phyloP scores from a whole-genome alignment of 2,888 invertebrate genomes.

The Pristionchus fissidentatus region DNA sequence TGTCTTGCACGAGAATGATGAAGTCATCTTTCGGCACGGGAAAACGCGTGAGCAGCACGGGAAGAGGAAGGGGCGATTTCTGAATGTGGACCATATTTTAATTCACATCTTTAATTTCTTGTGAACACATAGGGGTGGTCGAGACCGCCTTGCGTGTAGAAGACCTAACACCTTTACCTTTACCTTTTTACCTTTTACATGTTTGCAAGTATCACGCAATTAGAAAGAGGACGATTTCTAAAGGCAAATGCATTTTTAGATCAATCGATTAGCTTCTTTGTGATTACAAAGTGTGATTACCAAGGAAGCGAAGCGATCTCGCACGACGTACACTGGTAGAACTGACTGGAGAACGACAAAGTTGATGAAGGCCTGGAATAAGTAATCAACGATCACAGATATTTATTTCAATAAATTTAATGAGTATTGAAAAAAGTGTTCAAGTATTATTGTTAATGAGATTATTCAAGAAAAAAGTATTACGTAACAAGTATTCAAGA shows the following conservation, averaged over 20 bases:
- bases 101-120: too few species aligned
- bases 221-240: too few species aligned
- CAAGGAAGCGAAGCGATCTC: not conserved
- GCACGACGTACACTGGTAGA: slow-evolving; percentile 22
- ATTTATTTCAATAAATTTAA: not conserved
- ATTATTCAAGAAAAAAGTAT: too few species aligned
- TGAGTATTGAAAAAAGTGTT: not conserved
- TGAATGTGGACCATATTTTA: too few species aligned
- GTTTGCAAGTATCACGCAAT: too few species aligned
- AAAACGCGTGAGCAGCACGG: not conserved
- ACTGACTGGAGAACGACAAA: slow-evolving; percentile 36
- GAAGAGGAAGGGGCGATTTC: slow-evolving; percentile 30
- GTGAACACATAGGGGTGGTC: too few species aligned
- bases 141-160: too few species aligned
- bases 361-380: slow-evolving; percentile 36
- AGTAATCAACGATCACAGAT: not conserved
- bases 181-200: too few species aligned
- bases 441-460: not conserved
- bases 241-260: too few species aligned
- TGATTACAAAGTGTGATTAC: not conserved
- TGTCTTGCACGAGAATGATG: not conserved
- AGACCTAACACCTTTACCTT: too few species aligned
- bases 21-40: slow-evolving; percentile 28
- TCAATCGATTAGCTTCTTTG: too few species aligned
- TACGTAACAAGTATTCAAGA: too few species aligned